A percentile compares a stretch with the other conserved stretches of the same genome.
These are phyloP conservation scores for Karalla daura DNA, from an alignment of 2,797 vertebrate species.

Conservation along the genomic window DNA sequence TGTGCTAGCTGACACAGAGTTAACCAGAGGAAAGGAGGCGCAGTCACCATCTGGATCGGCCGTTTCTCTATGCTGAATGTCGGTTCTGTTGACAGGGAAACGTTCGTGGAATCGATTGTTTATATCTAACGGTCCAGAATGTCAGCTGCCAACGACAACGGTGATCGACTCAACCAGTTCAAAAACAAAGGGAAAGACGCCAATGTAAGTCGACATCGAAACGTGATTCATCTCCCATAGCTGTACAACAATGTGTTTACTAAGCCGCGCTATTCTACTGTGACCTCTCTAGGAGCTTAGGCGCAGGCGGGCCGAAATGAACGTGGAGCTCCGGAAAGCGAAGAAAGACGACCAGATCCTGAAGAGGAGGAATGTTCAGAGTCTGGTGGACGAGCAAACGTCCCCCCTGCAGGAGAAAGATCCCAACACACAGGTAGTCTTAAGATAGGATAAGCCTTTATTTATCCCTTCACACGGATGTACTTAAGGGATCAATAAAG, in stretches of 20 bases:
- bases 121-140: constrained; percentile 66
- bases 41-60: too few relatives aligned
- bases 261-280: too few relatives aligned
- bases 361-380: constrained; percentile 91
- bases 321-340: constrained; percentile 92
- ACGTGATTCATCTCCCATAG: too few relatives aligned
- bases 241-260: too few relatives aligned
- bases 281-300: constrained; percentile 86
- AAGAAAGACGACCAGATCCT: constrained; percentile 95
- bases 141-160: constrained; percentile 84
- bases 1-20: neutral
- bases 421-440: constrained; percentile 83
- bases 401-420: constrained; percentile 87
- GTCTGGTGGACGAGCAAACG: constrained; percentile 82
- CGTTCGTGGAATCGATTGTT: constrained; percentile 1
- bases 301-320: constrained; percentile 89
- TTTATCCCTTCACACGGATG: neutral
- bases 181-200: constrained; percentile 95
- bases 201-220: constrained; percentile 78
- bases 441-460: neutral
- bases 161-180: constrained; percentile 88
- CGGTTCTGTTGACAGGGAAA: constrained; percentile 15
- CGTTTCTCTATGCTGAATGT: too few relatives aligned
- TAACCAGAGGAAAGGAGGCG: neutral
- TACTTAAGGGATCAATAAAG: too few relatives aligned